Evolutionary conservation across 1,140 invertebrate genomes (phyloP), one percentile per base, ranked within the genome.

Genomic region (Temnothorax longispinosus): DNA sequence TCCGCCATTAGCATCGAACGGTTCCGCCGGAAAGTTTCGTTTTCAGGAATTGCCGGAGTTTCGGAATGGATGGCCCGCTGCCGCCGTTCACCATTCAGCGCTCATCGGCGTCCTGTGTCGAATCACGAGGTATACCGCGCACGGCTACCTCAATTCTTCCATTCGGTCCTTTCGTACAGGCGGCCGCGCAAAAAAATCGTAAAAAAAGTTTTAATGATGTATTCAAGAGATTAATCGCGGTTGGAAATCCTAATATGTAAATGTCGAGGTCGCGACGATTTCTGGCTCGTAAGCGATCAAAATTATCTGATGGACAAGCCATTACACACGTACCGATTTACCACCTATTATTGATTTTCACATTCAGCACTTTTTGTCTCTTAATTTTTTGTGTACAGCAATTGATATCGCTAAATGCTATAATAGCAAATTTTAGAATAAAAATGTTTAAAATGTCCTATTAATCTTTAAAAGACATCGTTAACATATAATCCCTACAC

Each of bases 1-100:
- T 89, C 85, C 87, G 67, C 85, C 87, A 90, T 90, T 90, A 90
- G 87, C 89, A 89, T 90, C 87, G 85, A 87, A 82, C 72, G 71
- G 78, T 88, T 90, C 77, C 74, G 72, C 50, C 58, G 89, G 65
- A 88, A 88, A 86, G 89, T 91, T 88, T 91, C 87, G 71, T 86
- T 86, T 89, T 85, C 85, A 88, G 56, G 65, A 90, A 86, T 82
- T 80, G 87, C 65, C 62, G 60, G 56, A 88, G 71, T 88, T 90
- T 88, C 87, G 27, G 18, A 85, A 90, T 76, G 54, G 78, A 91
- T 86, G 82, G 75, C 56, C 56, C 38, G 27, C 54, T 44, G 41
- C 50, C n/a, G 13, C 67, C 60, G 41, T 38, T 84, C 56, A 60
- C 80, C 80, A 84, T 84, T 84, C 54, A 84, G 8, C 54, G 54